A percentile compares a stretch with the other conserved stretches of the same genome.
Evolutionary conservation across 2,797 vertebrate species (phyloP).

Genomic region (Lagorchestes hirsutus): DNA sequence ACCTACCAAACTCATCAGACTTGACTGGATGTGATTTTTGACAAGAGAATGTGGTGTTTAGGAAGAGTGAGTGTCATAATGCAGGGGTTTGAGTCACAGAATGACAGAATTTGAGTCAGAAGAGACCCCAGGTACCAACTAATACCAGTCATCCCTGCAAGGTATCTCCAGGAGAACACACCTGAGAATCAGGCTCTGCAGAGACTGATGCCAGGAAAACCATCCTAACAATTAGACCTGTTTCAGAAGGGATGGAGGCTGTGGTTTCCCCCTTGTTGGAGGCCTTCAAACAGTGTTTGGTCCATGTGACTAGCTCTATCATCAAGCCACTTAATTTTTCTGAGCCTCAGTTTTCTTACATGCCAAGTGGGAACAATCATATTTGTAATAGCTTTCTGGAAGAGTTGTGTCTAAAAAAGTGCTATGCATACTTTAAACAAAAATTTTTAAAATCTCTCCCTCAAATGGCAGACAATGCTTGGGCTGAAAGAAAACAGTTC

Average conservation of each 20-base stretch:
- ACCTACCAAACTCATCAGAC: background rate
- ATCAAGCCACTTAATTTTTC: background rate
- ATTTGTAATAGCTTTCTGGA: background rate
- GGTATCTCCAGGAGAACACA: background rate
- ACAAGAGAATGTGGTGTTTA: background rate
- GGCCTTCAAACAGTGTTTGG: no score
- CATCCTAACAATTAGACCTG: no score
- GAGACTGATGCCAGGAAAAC: background rate
- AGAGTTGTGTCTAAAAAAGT: background rate
- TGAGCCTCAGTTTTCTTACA: background rate
- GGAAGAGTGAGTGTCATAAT: background rate
- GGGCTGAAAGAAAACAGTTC: background rate
- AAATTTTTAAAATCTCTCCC: background rate
- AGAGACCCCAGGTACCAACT: no score
- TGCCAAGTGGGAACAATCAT: background rate
- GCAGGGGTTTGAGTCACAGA: background rate
- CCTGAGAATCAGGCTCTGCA: background rate
- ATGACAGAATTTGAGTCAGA: no score
- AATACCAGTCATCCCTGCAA: background rate
- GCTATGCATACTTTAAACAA: background rate
- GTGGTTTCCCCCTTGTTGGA: no score
- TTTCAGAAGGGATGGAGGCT: no score
- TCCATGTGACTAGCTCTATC: no score
- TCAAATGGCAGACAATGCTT: background rate
- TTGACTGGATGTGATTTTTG: background rate